Evolutionary conservation across 2,113 vertebrate species (phyloP).

Genomic region (Saguinus midas): DNA sequence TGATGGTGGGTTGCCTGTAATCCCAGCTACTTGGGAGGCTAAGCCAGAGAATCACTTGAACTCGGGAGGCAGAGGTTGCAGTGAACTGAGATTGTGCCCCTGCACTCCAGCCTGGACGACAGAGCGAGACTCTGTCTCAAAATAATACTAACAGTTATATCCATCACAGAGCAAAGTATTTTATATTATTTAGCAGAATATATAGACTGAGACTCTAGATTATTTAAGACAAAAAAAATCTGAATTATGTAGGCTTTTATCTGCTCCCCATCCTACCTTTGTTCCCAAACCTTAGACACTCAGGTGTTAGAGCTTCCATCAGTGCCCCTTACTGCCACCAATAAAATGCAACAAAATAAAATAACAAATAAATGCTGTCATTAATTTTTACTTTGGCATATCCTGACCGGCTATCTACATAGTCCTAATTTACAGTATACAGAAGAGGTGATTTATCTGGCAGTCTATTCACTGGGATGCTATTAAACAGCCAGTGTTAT

Average conservation of each 20-base stretch:
- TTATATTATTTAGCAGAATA: neutral
- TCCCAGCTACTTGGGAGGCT: no score
- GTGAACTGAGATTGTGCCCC: no score
- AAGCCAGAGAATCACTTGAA: no score
- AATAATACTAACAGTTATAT: no score
- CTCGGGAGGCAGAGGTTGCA: no score
- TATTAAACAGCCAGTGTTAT: constrained; percentile 37
- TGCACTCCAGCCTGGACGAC: no score
- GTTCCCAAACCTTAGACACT: neutral
- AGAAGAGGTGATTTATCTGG: constrained; percentile 48
- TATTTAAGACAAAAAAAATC: neutral
- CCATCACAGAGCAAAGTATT: neutral
- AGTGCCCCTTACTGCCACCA: no score
- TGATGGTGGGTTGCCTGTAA: no score
- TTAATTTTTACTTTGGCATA: constrained; percentile 44
- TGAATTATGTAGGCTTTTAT: neutral
- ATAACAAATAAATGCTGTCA: constrained; percentile 22
- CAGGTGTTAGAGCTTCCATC: neutral
- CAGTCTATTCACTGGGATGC: constrained; percentile 1
- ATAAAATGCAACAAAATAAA: neutral
- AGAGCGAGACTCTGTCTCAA: no score
- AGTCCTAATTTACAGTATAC: constrained; percentile 37
- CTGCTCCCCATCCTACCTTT: neutral
- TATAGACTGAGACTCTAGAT: neutral
- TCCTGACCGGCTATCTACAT: constrained; percentile 2